Base-by-base conservation (phyloP, 2,797 vertebrate genomes). In the Hemibagrus guttatus region DNA sequence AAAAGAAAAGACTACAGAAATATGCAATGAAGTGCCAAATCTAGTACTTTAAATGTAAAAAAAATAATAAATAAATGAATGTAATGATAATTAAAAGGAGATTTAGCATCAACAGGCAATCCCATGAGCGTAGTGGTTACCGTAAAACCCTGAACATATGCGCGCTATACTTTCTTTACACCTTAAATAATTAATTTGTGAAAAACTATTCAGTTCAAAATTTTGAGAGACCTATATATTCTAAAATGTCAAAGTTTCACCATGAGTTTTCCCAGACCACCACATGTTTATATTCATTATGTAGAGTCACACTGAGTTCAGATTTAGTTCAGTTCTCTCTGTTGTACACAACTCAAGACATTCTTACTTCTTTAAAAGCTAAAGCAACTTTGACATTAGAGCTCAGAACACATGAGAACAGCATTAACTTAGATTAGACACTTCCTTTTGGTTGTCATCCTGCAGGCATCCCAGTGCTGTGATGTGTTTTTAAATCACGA, bases 401-500 rank as follows among this genome's bases (percentile, higher is more conserved):
- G 19, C 28, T 19, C 19, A 83, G 80, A 64, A 66, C 54, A 49
- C 63, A 79, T n/a, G 78, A 35, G 58, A 66, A 83, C 26, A 2
- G 42, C 46, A 42, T 79, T 52, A 71, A 35, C 58, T 46, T 42
- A 17, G 35, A 80, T 61, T 80, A 82, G 46, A 84, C 23, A 42
- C 59, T 87, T 76, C 31, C 42, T 31, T 64, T 31, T 23, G 59
- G n/a, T 26, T 81, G 42, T 31, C 17, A 31, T 66, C n/a, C 42
- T 72, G 42, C 68, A 31, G 19, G 39, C 54, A 79, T 85, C 56
- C 58, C 85, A 42, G 63, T 66, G 56, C 28, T 46, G 35, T 21
- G 23, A 19, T 84, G 68, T 81, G 39, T 82, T 86, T n/a, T 82
- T 23, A 82, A 87, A 86, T 86, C 31, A 84, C 14, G 76, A 56